Evolutionary conservation across 2,888 invertebrate genomes (phyloP), one percentile per base, ranked within the genome.

Genomic region (Pollenia labialis): DNA sequence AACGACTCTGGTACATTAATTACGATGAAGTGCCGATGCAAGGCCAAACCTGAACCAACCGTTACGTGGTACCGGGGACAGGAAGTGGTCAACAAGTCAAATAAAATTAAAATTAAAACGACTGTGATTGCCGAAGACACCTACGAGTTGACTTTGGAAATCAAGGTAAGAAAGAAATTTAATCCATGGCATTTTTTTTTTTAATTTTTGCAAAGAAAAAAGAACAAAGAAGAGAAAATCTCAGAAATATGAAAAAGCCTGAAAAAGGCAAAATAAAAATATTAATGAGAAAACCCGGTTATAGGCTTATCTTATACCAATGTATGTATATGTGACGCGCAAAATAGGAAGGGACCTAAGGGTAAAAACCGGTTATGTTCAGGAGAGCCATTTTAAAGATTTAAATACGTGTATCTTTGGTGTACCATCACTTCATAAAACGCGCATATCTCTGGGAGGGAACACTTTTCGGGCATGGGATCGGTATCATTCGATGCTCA

Each of bases 1-100:
- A 98, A 99, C 94, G 98, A 98, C 94, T 97, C 97, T 92, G 99
- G 99, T 90, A 98, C 99, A 90, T 95, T 99, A 91, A 98, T 99
- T 91, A 97, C 98, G 88, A 98, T 99, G 97, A 97, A 98, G 94
- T 99, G 99, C 94, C 97, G 97, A 92, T 98, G 98, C 94, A 97
- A 97, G 94, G 98, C 99, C 64, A 97, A 97, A 94, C 98, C 99
- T 89, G 98, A 97, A 93, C 99, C 99, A 66, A 96, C 96, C 90
- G 97, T 99, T 87, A 97, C 97, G 89, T 99, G 99, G 99, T 98
- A 96, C 94, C 96, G 98, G 92, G 99, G 98, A 90, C 97, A 97
- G 90, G 97, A 97, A 89, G 95, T 96, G 90, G 96, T 98, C 88
- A 96, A 96, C 91, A 97, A 97, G 94, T 96, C 96, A 89, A 95